A percentile compares a stretch with the other conserved stretches of the same genome.
Evolutionary conservation across 2,888 invertebrate species (phyloP).

Genomic region (Microdon myrmicae): DNA sequence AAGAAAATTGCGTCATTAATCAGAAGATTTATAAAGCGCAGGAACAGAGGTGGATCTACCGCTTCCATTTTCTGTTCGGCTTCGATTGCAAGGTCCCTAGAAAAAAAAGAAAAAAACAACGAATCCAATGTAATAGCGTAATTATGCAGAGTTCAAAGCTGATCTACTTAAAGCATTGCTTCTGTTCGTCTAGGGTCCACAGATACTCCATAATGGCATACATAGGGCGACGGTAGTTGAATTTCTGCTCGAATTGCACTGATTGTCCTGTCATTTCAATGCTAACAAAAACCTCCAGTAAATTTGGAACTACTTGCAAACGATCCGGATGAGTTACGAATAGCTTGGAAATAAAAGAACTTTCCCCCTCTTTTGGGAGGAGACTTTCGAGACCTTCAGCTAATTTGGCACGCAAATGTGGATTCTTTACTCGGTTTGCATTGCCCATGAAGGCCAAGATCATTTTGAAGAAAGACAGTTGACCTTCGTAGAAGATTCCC

Average conservation of each 20-base stretch:
- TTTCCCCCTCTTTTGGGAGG: conserved; percentile 74
- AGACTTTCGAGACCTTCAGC: conserved; percentile 91
- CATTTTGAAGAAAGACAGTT: conserved; percentile 78
- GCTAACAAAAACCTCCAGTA: conserved; percentile 93
- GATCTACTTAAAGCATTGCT: conserved; percentile 76
- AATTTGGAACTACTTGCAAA: conserved; percentile 78
- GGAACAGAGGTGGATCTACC: conserved; percentile 88
- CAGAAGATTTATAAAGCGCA: conserved; percentile 93
- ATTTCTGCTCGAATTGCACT: conserved; percentile 96
- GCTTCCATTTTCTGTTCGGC: conserved; percentile 91
- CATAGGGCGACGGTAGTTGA: conserved; percentile 96
- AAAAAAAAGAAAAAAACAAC: conserved; percentile 51
- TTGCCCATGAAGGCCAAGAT: conserved; percentile 91
- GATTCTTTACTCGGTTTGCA: conserved; percentile 83
- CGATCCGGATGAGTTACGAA: conserved; percentile 82
- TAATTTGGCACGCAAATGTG: conserved; percentile 89
- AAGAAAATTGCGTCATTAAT: conserved; percentile 98
- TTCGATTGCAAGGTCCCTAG: conserved; percentile 77
- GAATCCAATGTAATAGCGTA: background rate
- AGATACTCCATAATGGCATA: conserved; percentile 92
- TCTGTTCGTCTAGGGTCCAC: conserved; percentile 85
- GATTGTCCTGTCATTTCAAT: conserved; percentile 98
- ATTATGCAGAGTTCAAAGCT: background rate
- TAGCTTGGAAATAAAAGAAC: conserved; percentile 75
- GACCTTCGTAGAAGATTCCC: conserved; percentile 74